Evolutionary conservation across 2,888 invertebrate species (phyloP), one percentile per base, ranked within the genome.

Genomic region (Lathronympha strigana): DNA sequence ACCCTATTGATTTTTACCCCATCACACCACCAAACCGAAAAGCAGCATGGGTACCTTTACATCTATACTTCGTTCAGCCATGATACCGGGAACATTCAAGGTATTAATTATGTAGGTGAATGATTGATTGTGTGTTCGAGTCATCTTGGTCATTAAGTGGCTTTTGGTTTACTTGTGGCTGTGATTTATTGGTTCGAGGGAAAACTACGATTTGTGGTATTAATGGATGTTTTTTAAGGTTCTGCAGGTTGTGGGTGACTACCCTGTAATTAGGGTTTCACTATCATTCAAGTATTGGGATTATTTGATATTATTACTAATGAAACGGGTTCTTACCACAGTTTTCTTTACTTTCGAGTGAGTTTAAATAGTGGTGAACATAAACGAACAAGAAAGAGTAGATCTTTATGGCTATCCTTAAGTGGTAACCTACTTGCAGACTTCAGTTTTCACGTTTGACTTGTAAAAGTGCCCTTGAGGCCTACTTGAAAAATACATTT

Each of bases 21-120:
- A 84, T 87, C 84, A 85, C 82, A 82, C 83, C 83, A 83, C 81
- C 78, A 81, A 90, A 57, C 19, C 57, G 21, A 57, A 57, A 57
- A 19, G 57, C 8, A 28, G 19, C 57, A 57, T 31, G 43, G n/a
- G n/a, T 57, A 28, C 0, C 17, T 28, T 17, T 2, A 40, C 4
- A 5, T 31, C n/a, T 19, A n/a, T n/a, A n/a, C n/a, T n/a, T n/a
- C n/a, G n/a, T n/a, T n/a, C n/a, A n/a, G n/a, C n/a, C n/a, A n/a
- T 63, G 63, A 63, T 69, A 78, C 68, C 78, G 51, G 19, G 21
- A 83, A 80, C 80, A 86, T 87, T 85, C 82, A 73, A n/a, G 71
- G 72, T 87, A 90, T 90, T 90, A 90, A 92, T 90, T 89, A 92
- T 90, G 84, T 86, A 91, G 81, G 70, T 62, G 78, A 86, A 87